Percentiles rank a stretch among this genome's conserved stretches.
These are phyloP conservation scores for Pelosia muscerda DNA, from an alignment of 2,888 invertebrate genomes.

Conservation along the genomic window DNA sequence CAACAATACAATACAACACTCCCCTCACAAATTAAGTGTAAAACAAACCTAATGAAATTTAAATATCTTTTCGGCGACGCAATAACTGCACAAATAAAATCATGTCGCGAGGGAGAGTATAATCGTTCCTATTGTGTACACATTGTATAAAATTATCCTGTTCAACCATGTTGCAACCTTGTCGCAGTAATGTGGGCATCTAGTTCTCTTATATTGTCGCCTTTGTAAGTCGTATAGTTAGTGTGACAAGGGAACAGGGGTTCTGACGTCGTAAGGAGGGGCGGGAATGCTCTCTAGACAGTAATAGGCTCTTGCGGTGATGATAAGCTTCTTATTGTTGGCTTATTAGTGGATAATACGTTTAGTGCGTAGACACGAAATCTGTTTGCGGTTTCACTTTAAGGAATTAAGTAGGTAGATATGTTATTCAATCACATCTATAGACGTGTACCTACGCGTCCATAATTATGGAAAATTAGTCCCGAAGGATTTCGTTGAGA, in stretches of 20 bases:
- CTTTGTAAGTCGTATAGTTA: slow-evolving; percentile 44
- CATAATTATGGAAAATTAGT: too few species aligned
- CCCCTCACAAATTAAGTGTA: slow-evolving; percentile 87
- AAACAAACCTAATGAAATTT: slow-evolving; percentile 87
- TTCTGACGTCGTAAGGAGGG: slow-evolving; percentile 72
- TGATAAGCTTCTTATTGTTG: slow-evolving; percentile 83
- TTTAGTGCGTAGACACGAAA: slow-evolving; percentile 72
- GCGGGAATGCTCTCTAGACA: slow-evolving; percentile 78
- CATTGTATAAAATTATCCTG: slow-evolving; percentile 73
- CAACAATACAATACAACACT: slow-evolving; percentile 72
- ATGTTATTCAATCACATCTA: slow-evolving; percentile 1
- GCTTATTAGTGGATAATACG: slow-evolving; percentile 78
- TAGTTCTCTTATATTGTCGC: slow-evolving; percentile 43
- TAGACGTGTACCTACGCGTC: neutral
- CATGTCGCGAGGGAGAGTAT: slow-evolving; percentile 82
- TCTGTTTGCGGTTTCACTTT: slow-evolving; percentile 60
- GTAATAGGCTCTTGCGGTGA: slow-evolving; percentile 83
- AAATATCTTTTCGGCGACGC: slow-evolving; percentile 84
- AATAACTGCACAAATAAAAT: slow-evolving; percentile 87
- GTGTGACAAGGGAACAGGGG: slow-evolving; percentile 74
- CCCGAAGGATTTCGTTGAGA: too few species aligned
- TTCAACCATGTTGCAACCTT: slow-evolving; percentile 69
- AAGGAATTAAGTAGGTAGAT: too few species aligned
- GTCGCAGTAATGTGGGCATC: slow-evolving; percentile 59
- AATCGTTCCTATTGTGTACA: slow-evolving; percentile 84